Conservation (phyloP, 2,797 vertebrate species). For the Muraenolepis orangiensis region DNA sequence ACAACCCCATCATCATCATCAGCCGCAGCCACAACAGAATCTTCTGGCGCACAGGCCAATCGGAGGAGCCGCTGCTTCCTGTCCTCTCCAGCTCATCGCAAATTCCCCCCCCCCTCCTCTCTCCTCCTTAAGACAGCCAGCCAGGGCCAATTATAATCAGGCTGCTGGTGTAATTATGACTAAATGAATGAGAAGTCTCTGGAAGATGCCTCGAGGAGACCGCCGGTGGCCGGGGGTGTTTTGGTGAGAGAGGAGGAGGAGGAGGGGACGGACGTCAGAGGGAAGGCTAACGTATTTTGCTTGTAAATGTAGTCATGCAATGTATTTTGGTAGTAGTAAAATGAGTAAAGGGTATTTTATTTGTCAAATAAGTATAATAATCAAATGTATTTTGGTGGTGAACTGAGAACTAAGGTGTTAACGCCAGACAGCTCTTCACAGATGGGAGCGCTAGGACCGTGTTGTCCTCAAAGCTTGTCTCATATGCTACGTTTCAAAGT, state of each 20-base stretch:
- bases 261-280: neutral
- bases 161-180: too few relatives aligned
- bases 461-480: neutral
- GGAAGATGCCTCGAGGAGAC: too few relatives aligned
- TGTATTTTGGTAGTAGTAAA: too few relatives aligned
- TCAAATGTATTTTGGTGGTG: neutral
- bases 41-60: neutral
- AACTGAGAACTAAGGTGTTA: neutral
- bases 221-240: too few relatives aligned
- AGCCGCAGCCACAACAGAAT: neutral
- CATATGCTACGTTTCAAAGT: neutral
- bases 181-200: too few relatives aligned
- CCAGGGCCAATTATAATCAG: too few relatives aligned
- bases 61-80: neutral
- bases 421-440: neutral
- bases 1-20: neutral
- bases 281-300: too few relatives aligned
- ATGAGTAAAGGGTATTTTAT: neutral
- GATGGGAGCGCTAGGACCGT: neutral
- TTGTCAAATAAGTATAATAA: neutral
- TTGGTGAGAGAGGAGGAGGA: too few relatives aligned
- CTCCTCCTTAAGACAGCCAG: too few relatives aligned
- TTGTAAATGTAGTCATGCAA: neutral
- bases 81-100: neutral
- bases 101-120: neutral